Conservation (phyloP, 2,113 vertebrate genomes). For the Mohoua ochrocephala region DNA sequence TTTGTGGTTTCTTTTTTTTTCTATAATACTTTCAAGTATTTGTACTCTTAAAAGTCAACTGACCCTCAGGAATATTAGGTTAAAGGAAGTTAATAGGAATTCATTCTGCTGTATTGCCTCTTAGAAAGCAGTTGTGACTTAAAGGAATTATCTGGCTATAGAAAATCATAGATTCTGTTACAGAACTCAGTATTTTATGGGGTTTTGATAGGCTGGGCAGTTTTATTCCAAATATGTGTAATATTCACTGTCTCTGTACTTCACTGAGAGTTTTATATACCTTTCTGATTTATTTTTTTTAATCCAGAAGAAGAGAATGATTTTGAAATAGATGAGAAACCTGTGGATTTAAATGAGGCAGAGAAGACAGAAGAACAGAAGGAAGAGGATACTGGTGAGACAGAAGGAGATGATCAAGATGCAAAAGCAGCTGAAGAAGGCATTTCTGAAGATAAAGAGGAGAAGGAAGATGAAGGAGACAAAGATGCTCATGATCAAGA, state of each 20-base stretch:
- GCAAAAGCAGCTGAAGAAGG: conserved; percentile 50
- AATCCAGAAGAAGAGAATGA: conserved; percentile 79
- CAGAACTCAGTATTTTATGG: neutral
- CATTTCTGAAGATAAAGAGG: conserved; percentile 47
- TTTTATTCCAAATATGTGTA: neutral
- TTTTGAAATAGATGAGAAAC: conserved; percentile 83
- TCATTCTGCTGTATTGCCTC: neutral
- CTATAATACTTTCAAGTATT: neutral
- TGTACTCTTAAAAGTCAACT: neutral
- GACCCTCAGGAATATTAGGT: neutral
- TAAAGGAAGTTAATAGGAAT: neutral
- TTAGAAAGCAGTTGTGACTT: neutral
- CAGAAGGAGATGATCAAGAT: neutral
- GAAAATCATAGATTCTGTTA: neutral
- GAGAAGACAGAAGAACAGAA: conserved; percentile 60
- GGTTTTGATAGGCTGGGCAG: neutral
- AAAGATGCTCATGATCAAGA: conserved; percentile 57
- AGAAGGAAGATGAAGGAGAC: conserved; percentile 60
- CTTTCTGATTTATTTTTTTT: neutral
- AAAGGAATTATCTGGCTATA: neutral
- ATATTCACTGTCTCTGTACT: neutral
- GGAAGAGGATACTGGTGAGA: conserved; percentile 50
- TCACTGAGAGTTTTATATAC: neutral
- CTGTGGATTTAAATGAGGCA: conserved; percentile 68
- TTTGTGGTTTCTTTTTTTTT: neutral